Base-by-base conservation (phyloP, 2,888 invertebrate genomes). In the Erebia ligea region DNA sequence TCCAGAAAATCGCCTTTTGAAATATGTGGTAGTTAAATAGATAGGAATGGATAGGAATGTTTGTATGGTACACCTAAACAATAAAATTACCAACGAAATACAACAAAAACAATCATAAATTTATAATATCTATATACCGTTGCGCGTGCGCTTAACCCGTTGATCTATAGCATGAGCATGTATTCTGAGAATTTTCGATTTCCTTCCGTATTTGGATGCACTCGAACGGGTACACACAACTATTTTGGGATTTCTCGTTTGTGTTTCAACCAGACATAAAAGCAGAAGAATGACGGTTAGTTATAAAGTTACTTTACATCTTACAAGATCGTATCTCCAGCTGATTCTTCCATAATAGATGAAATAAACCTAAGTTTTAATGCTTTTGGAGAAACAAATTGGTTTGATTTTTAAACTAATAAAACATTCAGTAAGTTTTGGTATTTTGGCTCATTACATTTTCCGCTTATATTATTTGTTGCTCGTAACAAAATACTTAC, bases 231-330 rank as follows among this genome's bases (percentile, higher is more conserved):
- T 63, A 63, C 17, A 45, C 19, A 13, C 17, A 34, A 52, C 50
- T 64, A 64, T 64, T 64, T 64, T 64, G 34, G 64, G 52, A 52
- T 21, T 52, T 52, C 62, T 34, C 13, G 64, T 64, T 64, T 64
- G n/a, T 34, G 64, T 64, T 64, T 25, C n/a, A 19, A 64, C 52
- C 34, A 25, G 64, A 17, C 64, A 15, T 52, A 17, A 52, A 52
- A 52, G 50, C 61, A 3, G 45, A 52, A 11, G 17, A 50, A 52
- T 63, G 19, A 34, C 52, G 15, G 25, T 34, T n/a, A n/a, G n/a
- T n/a, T n/a, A 52, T 52, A 64, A 64, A 50, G 52, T 50, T 19
- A 48, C 15, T 17, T 34, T 59, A 34, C 6, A 59, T 17, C 42
- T 59, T 17, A 42, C 10, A 59, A 42, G 42, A 40, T 52, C 17